These are phyloP conservation scores for Eriocheir sinensis DNA, from an alignment of 1,140 invertebrate species.

Conservation along the genomic window DNA sequence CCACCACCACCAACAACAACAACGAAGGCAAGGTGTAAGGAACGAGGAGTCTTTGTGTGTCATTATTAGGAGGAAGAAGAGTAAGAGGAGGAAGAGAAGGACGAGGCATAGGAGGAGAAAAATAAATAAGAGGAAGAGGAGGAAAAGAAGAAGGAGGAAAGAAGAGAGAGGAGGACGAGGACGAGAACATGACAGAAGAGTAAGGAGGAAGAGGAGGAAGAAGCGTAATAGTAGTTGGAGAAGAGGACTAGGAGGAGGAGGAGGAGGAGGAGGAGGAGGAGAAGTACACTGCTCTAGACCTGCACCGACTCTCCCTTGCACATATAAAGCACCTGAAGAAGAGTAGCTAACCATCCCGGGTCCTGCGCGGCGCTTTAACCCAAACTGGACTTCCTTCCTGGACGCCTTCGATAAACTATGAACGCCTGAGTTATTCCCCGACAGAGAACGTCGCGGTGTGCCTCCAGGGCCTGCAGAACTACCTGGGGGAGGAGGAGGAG, in stretches of 20 bases:
- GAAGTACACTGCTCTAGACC: too few relatives aligned
- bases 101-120: background rate
- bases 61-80: background rate
- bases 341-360: too few relatives aligned
- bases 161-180: slow-evolving; percentile 4
- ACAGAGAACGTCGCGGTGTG: too few relatives aligned
- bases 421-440: background rate
- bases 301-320: too few relatives aligned
- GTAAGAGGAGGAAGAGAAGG: background rate
- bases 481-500: background rate
- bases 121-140: background rate
- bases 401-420: background rate
- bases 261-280: too few relatives aligned
- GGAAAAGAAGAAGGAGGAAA: background rate
- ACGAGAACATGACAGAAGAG: background rate
- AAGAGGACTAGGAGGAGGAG: too few relatives aligned
- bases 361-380: background rate
- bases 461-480: background rate
- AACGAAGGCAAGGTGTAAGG: too few relatives aligned
- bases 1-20: too few relatives aligned
- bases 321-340: too few relatives aligned
- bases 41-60: background rate
- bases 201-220: too few relatives aligned
- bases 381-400: background rate
- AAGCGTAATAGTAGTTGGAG: too few relatives aligned